These are phyloP conservation scores for Strigamia maritima DNA, from an alignment of 2,888 invertebrate genomes.

Conservation along the genomic window DNA sequence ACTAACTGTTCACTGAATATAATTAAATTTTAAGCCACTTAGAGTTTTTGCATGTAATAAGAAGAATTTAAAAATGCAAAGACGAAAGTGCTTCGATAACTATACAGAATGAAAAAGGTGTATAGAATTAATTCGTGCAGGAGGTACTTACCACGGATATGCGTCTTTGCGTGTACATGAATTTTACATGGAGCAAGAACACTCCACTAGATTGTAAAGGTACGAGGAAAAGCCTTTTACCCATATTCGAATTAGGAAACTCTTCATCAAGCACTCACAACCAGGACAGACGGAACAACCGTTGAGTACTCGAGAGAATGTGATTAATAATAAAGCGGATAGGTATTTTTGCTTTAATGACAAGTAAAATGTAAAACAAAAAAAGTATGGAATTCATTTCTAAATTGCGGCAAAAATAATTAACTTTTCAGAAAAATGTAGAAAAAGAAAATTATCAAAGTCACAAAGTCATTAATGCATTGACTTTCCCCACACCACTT, in stretches of 20 bases:
- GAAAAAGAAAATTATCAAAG: background rate
- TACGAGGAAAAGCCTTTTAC: background rate
- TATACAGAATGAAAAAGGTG: background rate
- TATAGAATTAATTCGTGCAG: background rate
- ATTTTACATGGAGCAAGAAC: slow-evolving; percentile 4
- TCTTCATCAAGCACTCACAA: background rate
- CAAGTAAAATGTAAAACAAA: background rate
- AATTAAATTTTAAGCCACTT: too few species aligned
- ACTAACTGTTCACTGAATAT: too few species aligned
- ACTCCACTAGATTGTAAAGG: slow-evolving; percentile 14
- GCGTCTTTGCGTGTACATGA: slow-evolving; percentile 7
- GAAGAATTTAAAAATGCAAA: background rate
- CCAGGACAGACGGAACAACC: background rate
- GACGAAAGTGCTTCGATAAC: background rate
- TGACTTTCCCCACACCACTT: background rate
- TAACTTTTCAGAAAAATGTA: background rate
- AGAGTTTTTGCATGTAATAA: background rate
- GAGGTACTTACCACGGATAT: background rate
- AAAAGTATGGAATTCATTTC: background rate
- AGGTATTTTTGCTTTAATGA: background rate
- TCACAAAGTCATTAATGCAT: background rate
- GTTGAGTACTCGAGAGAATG: background rate
- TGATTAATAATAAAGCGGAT: background rate
- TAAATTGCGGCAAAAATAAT: background rate
- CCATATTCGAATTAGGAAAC: background rate